Evolutionary conservation across 2,113 vertebrate genomes (phyloP), one percentile per base, ranked within the genome.

Genomic region (Delphinapterus leucas): DNA sequence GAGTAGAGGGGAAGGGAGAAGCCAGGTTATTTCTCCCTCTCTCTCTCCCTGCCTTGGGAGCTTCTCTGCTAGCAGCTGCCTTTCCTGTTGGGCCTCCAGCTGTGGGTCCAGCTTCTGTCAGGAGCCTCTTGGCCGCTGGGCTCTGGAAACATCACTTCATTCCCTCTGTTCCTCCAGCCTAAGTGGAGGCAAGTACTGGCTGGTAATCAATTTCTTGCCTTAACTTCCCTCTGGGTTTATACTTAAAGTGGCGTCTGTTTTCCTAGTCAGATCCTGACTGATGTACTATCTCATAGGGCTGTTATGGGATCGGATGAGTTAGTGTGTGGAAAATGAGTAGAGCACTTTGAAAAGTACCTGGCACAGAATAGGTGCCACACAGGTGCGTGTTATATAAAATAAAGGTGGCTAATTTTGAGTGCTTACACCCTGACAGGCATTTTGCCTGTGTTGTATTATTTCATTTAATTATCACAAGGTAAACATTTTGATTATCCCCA

Each of bases 121-220:
- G 76, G 60, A 58, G 20, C 25, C 28, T 20, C 31, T 55, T 1
- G 1, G 31, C 1, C 0, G 0, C 49, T 44, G 83, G 61, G 53
- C 23, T 47, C 79, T 63, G 80, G 55, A 49, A 38, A 26, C 14
- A 15, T 68, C 1, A 1, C 31, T 25, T 20, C 11, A 14, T 31
- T 31, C 93, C 6, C n/a, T 41, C 65, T 20, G 36, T 33, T 36
- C 68, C 36, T 83, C 41, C 36, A 65, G 74, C 55, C 49, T 1
- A 38, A 31, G 53, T 80, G 58, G 47, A 28, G 31, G 31, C 8
- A 17, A 7, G 8, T 14, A 31, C 44, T 31, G 53, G 8, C 23
- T 33, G 9, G 31, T 67, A 13, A 33, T n/a, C 15, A 36, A 0
- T 38, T 36, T 60, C 31, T 55, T 53, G 36, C 60, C 26, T 38